Evolutionary conservation across 2,797 vertebrate genomes (phyloP).

Genomic region (Adrianichthys oophorus): DNA sequence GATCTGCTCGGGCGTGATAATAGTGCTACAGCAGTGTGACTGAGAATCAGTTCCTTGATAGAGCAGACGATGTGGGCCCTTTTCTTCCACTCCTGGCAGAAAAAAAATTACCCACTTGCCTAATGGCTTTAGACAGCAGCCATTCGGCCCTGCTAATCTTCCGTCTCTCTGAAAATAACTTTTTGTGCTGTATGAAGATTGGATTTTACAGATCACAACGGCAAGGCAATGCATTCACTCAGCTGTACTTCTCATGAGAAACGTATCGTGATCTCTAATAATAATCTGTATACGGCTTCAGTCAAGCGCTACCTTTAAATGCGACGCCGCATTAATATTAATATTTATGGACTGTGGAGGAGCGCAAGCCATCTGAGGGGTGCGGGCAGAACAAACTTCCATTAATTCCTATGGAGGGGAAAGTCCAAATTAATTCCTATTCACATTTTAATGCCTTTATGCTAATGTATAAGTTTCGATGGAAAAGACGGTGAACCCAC

Average conservation of each 20-base stretch:
- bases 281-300: slow-evolving; percentile 86
- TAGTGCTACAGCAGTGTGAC: slow-evolving; percentile 76
- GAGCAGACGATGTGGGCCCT: slow-evolving; percentile 72
- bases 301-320: slow-evolving; percentile 85
- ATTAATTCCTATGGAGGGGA: slow-evolving; percentile 86
- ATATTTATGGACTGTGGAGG: slow-evolving; percentile 86
- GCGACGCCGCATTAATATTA: slow-evolving; percentile 86
- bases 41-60: slow-evolving; percentile 74
- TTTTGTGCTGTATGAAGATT: slow-evolving; percentile 84
- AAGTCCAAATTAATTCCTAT: slow-evolving; percentile 88
- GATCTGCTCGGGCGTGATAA: slow-evolving; percentile 80
- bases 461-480: slow-evolving; percentile 76
- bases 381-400: slow-evolving; percentile 83
- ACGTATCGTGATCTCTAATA: slow-evolving; percentile 86
- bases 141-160: slow-evolving; percentile 80
- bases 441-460: slow-evolving; percentile 87
- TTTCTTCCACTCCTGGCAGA: slow-evolving; percentile 59
- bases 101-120: slow-evolving; percentile 68
- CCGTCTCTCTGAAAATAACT: slow-evolving; percentile 82
- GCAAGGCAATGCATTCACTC: slow-evolving; percentile 83
- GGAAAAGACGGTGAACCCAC: slow-evolving; percentile 66
- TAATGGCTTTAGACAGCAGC: slow-evolving; percentile 82
- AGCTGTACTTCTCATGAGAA: slow-evolving; percentile 86
- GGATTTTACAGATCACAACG: slow-evolving; percentile 87
- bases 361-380: slow-evolving; percentile 74